phyloP scores from a whole-genome alignment of 2,888 invertebrate species.

The Ceriagrion tenellum region DNA sequence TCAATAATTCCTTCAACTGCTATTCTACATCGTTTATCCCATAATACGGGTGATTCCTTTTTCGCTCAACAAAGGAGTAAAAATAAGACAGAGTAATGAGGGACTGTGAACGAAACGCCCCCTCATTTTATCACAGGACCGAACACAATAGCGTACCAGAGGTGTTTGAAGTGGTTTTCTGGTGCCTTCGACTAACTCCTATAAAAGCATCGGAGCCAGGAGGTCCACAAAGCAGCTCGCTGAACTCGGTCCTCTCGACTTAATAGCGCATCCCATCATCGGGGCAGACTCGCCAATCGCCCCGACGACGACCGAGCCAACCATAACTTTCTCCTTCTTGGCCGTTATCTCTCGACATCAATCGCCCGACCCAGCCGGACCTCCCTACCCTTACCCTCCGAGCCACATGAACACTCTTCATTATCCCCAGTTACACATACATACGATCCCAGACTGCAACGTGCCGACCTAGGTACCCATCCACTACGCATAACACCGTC shows the following conservation, averaged over 20 bases:
- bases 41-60: no score
- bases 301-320: not conserved
- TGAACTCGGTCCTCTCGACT: not conserved
- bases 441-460: not conserved
- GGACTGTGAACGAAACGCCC: no score
- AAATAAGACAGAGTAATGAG: no score
- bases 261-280: slow-evolving; percentile 9
- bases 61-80: no score
- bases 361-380: not conserved
- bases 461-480: not conserved
- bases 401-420: not conserved
- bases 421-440: not conserved
- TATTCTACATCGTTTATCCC: no score
- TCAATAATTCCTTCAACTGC: no score
- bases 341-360: not conserved
- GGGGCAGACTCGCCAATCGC: not conserved
- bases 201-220: not conserved
- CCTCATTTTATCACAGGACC: not conserved
- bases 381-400: not conserved
- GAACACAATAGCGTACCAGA: not conserved
- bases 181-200: not conserved
- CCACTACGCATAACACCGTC: not conserved
- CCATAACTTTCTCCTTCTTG: not conserved
- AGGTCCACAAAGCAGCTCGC: not conserved
- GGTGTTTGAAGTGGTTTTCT: not conserved